These are phyloP conservation scores for Euura saliciscinereae DNA, from an alignment of 1,140 invertebrate genomes.

Conservation along the genomic window DNA sequence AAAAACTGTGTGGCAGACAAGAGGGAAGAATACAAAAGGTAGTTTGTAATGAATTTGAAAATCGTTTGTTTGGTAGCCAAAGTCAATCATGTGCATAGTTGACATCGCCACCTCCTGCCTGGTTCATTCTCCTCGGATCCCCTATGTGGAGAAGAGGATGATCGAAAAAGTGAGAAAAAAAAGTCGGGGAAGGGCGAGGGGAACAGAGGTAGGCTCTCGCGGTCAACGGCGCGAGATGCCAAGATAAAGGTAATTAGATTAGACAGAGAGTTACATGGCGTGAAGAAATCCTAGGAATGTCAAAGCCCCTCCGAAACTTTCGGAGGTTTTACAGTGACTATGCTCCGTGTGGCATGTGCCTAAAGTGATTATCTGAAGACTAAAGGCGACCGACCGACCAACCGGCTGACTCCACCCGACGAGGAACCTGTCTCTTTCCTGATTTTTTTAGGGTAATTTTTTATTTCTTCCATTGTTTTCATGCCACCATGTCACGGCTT, in stretches of 20 bases:
- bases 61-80: not conserved
- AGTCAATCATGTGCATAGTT: not conserved
- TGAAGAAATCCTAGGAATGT: constrained; percentile 7
- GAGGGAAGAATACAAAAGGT: not conserved
- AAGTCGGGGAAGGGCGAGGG: constrained; percentile 14
- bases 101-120: not conserved
- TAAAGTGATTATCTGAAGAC: not conserved
- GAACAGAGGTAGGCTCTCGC: constrained; percentile 4
- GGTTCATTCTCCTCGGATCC: not conserved
- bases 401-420: not conserved
- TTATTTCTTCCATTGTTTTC: not conserved
- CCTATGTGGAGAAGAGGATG: constrained; percentile 21
- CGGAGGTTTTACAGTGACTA: not conserved
- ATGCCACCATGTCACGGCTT: not conserved
- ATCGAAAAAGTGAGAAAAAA: constrained; percentile 9
- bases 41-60: not conserved
- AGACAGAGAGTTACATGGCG: constrained; percentile 6
- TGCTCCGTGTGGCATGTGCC: constrained; percentile 3
- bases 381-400: not conserved
- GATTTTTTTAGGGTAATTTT: not conserved
- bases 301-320: not conserved
- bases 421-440: not conserved
- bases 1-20: not conserved
- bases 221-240: constrained; percentile 2
- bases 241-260: constrained; percentile 7